phyloP scores from a whole-genome alignment of 2,797 vertebrate species.

The Macrochelys suwanniensis region DNA sequence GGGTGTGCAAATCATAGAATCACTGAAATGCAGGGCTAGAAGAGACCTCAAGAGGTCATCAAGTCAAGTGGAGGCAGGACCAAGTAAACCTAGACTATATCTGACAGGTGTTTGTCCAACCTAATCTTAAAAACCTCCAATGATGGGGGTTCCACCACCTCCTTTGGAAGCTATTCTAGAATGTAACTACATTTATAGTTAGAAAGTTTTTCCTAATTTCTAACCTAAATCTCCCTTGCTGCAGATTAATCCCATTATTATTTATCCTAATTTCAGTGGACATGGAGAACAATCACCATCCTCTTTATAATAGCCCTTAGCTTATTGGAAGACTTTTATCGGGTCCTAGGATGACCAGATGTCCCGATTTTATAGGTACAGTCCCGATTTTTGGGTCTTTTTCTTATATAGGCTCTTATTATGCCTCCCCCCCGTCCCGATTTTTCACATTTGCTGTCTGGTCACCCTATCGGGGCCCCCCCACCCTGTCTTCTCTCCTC shows the following conservation, averaged over 20 bases:
- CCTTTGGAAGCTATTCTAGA: not conserved
- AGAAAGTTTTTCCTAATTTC: not conserved
- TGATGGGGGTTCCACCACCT: not conserved
- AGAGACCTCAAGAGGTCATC: not conserved
- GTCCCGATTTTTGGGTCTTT: no score
- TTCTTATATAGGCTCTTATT: no score
- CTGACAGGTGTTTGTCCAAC: not conserved
- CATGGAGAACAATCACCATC: not conserved
- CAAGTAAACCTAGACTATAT: not conserved
- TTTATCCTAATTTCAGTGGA: not conserved
- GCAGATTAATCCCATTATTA: not conserved
- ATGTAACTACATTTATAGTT: not conserved
- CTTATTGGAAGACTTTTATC: not conserved
- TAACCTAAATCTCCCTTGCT: not conserved
- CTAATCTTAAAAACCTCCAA: not conserved
- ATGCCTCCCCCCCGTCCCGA: no score
- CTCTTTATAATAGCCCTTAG: not conserved
- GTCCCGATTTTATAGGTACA: no score
- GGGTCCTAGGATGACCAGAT: not conserved
- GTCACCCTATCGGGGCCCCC: no score
- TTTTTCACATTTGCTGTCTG: no score
- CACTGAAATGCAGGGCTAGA: not conserved
- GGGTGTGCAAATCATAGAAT: not conserved
- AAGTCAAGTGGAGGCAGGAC: not conserved
- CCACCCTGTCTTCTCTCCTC: not conserved